Percentiles rank a stretch among this genome's conserved stretches.
These are phyloP conservation scores for Eidolon dupreanum DNA, from an alignment of 2,797 vertebrate species.

Conservation along the genomic window DNA sequence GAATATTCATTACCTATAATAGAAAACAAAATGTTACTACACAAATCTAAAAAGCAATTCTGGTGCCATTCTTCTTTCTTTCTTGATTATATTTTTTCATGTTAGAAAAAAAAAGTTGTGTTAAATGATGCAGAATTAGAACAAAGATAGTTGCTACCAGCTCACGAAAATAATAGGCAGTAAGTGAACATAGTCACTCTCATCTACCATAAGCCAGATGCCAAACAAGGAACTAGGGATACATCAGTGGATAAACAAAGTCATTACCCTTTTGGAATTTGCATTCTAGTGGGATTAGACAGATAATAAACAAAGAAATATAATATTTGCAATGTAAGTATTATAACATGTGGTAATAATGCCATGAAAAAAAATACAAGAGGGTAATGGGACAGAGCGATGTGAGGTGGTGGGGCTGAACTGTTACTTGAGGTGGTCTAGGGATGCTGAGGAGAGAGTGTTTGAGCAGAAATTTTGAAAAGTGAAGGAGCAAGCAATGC, in stretches of 20 bases:
- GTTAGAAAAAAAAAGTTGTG: background rate
- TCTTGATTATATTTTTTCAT: background rate
- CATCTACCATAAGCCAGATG: background rate
- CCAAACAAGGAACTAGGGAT: background rate
- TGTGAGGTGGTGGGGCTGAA: background rate
- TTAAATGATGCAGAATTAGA: conserved; percentile 35
- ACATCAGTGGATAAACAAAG: background rate
- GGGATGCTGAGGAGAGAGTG: background rate
- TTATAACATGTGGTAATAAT: background rate
- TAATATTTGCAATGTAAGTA: background rate
- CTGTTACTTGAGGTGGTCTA: background rate
- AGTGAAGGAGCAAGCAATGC: background rate
- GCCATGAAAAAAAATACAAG: background rate
- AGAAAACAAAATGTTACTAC: conserved; percentile 52
- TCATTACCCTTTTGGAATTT: background rate
- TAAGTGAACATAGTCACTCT: background rate
- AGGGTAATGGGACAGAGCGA: background rate
- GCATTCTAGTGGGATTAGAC: background rate
- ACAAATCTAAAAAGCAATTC: background rate
- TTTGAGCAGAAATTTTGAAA: background rate
- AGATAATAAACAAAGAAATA: background rate
- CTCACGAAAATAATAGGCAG: background rate
- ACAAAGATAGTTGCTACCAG: background rate
- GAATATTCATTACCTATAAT: conserved; percentile 96
- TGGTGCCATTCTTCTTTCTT: background rate